Evolutionary conservation across 2,113 vertebrate species (phyloP), one percentile per base, ranked within the genome.

Genomic region (Misgurnus anguillicaudatus): DNA sequence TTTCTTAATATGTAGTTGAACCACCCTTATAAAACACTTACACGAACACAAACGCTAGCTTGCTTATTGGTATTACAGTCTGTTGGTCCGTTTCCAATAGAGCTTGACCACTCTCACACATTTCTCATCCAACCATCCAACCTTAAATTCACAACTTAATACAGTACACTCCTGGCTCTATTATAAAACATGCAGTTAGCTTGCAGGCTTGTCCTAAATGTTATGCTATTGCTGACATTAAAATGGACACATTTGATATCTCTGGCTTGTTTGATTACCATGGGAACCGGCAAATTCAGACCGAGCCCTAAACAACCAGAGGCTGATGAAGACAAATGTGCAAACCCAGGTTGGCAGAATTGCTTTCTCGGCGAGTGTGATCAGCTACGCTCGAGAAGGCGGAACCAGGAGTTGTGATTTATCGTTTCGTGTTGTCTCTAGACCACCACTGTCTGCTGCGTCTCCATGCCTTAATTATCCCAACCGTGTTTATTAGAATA

Each of bases 301-400:
- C 77, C 41, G 80, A 83, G 85, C 74, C 88, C 89, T 88, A 91
- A 92, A 90, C 89, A 90, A 90, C 89, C 90, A 86, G 84, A n/a
- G 78, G 83, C 85, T 93, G 90, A 94, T 94, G 91, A 94, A 94
- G 92, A 94, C 91, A 92, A 93, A 94, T 93, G 92, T 92, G 89
- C 85, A 91, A 91, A 93, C 89, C 84, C 89, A 89, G 87, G 90
- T 91, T 91, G 89, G 90, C 91, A 92, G 92, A 93, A 94, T 93
- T 94, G 92, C 91, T 93, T 92, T 92, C 91, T 92, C 89, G 85
- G 89, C 84, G 89, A 91, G 87, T 85, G 88, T 92, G 89, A 91
- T 90, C 88, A 88, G 89, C 87, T 86, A 87, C 87, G 86, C 90
- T 92, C 88, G 87, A 84, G 89, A 91, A 87, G 92, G 90, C 86